Evolutionary conservation across 30 jellyfish, hydroid and myxozoan genomes (phyloP).

Genomic region (Aurelia sp.): DNA sequence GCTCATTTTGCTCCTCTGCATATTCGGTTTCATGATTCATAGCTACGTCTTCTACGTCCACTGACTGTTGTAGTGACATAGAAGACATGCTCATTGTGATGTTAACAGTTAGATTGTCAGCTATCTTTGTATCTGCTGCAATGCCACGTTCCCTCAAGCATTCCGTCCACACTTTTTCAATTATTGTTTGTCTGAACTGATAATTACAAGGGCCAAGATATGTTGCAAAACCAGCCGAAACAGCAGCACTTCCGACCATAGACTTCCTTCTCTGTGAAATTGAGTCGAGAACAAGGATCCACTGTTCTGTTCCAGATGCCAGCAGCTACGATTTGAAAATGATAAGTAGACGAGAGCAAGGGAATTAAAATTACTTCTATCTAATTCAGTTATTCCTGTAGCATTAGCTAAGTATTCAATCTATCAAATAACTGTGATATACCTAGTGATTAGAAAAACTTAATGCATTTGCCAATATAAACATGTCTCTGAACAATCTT

Average conservation of each 20-base stretch:
- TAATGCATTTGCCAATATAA: too few species aligned
- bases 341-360: too few species aligned
- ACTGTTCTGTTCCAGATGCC: conserved; percentile 52
- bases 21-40: neutral
- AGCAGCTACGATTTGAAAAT: conserved; percentile 38
- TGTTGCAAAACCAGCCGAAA: conserved; percentile 71
- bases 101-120: conserved; percentile 48
- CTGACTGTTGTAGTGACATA: neutral
- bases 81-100: conserved; percentile 39
- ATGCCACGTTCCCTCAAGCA: conserved; percentile 84
- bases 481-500: too few species aligned
- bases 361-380: too few species aligned
- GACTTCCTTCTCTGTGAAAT: conserved; percentile 44
- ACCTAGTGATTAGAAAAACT: too few species aligned
- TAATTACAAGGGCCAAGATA: conserved; percentile 63
- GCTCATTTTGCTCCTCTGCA: conserved; percentile 6
- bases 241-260: conserved; percentile 67
- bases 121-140: conserved; percentile 20
- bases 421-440: too few species aligned
- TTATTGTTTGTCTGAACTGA: conserved; percentile 50
- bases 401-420: too few species aligned
- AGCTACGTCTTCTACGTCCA: neutral
- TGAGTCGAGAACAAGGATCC: conserved; percentile 60
- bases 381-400: too few species aligned
- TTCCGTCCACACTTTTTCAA: conserved; percentile 53